Conservation (phyloP, 1,140 invertebrate species). For the Aphidius ervi region DNA sequence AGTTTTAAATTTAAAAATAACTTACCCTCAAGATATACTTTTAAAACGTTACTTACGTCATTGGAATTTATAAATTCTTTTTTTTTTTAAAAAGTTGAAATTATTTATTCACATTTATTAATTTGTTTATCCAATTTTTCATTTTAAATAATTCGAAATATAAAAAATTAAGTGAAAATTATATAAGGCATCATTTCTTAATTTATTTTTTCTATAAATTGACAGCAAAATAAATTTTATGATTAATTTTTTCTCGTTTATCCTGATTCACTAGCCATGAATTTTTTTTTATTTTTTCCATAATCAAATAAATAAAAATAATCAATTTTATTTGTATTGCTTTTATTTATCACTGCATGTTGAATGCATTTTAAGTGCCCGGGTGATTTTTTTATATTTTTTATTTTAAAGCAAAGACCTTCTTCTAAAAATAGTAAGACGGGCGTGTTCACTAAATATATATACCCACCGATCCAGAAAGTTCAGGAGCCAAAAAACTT, state of each 20-base stretch:
- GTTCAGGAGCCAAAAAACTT: too few relatives aligned
- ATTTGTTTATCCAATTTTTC: not conserved
- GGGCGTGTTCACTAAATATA: conserved; percentile 45
- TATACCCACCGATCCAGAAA: conserved; percentile 35
- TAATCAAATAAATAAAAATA: not conserved
- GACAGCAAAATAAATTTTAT: conserved; percentile 1
- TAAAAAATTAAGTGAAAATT: not conserved
- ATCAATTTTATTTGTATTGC: not conserved
- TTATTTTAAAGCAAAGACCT: conserved; percentile 43
- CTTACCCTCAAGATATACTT: conserved; percentile 32
- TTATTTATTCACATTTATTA: not conserved
- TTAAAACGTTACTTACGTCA: not conserved
- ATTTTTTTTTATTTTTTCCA: not conserved
- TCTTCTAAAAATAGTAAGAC: conserved; percentile 50
- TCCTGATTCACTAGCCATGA: conserved; percentile 4
- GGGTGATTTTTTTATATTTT: conserved; percentile 13
- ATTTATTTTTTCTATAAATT: not conserved
- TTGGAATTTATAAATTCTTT: conserved; percentile 26
- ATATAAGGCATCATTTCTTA: too few relatives aligned
- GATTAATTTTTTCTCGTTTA: conserved; percentile 4
- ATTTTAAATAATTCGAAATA: not conserved
- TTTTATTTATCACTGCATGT: not conserved
- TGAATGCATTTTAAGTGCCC: conserved; percentile 5
- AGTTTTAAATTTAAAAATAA: conserved; percentile 50
- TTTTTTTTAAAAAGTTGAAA: conserved; percentile 21